Evolutionary conservation across 2,113 vertebrate species (phyloP).

Genomic region (Phylloscopus whistleri): DNA sequence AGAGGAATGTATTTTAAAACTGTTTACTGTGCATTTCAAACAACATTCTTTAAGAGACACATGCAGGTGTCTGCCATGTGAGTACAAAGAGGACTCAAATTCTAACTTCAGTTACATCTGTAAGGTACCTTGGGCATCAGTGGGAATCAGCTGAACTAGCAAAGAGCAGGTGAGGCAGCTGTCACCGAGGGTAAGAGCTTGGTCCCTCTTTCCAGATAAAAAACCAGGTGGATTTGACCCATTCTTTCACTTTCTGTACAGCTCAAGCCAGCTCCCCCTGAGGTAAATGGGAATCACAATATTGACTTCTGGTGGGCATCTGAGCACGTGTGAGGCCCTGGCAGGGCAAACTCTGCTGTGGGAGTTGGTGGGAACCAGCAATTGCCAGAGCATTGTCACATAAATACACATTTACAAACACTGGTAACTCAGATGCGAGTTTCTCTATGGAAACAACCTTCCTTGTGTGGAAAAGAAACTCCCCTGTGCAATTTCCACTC

Average conservation of each 20-base stretch:
- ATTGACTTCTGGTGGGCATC: not conserved
- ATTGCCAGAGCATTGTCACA: not conserved
- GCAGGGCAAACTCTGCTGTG: not conserved
- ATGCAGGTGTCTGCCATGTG: not conserved
- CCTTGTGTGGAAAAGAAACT: not conserved
- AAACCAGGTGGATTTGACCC: constrained; percentile 2
- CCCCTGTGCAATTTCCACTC: not conserved
- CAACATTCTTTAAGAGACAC: constrained; percentile 59
- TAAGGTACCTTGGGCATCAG: constrained; percentile 4
- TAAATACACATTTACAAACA: not conserved
- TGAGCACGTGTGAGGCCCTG: not conserved
- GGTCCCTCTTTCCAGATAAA: not conserved
- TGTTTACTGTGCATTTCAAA: constrained; percentile 71
- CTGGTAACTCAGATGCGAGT: not conserved
- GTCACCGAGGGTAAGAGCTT: constrained; percentile 6
- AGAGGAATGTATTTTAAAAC: constrained; percentile 65
- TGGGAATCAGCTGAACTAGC: not conserved
- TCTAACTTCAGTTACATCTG: not conserved
- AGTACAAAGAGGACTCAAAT: constrained; percentile 21
- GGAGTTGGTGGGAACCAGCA: not conserved
- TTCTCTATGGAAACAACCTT: not conserved
- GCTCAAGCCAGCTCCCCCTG: not conserved
- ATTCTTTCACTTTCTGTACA: not conserved
- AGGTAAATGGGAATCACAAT: not conserved
- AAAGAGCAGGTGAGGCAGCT: not conserved